Percentiles rank a stretch among this genome's conserved stretches.
Evolutionary conservation across 2,797 vertebrate species (phyloP).

Genomic region (Arrhamphus sclerolepis): DNA sequence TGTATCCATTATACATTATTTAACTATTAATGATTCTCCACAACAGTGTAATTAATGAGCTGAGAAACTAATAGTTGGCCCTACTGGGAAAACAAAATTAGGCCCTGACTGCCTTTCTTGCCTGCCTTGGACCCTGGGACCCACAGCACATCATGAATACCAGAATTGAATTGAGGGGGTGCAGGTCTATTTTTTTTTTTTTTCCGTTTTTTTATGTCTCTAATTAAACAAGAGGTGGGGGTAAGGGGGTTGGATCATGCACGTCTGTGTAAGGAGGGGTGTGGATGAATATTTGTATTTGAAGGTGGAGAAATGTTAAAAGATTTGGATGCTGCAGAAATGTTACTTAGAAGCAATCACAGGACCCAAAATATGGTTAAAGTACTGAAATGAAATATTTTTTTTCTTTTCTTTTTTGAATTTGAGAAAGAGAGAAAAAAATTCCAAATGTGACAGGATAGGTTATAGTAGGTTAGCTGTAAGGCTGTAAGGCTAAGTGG

Average conservation of each 20-base stretch:
- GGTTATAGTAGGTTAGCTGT: background rate
- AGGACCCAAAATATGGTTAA: background rate
- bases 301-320: slow-evolving; percentile 32
- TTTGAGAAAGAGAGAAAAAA: too few relatives aligned
- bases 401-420: too few relatives aligned
- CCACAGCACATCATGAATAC: slow-evolving; percentile 72
- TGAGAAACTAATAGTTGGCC: slow-evolving; percentile 77
- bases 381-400: too few relatives aligned
- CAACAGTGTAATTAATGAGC: slow-evolving; percentile 85
- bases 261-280: background rate
- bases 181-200: slow-evolving; percentile 1
- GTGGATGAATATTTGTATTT: background rate
- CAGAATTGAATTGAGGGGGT: slow-evolving; percentile 31
- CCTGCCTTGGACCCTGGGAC: slow-evolving; percentile 65
- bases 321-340: slow-evolving; percentile 3
- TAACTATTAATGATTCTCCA: slow-evolving; percentile 87
- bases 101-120: slow-evolving; percentile 58
- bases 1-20: slow-evolving; percentile 83
- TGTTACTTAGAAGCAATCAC: background rate
- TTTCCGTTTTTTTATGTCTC: slow-evolving; percentile 44
- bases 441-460: too few relatives aligned
- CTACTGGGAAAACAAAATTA: slow-evolving; percentile 85
- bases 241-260: slow-evolving; percentile 19
- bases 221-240: slow-evolving; percentile 80
- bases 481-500: slow-evolving; percentile 43